Evolutionary conservation across 2,797 vertebrate genomes (phyloP).

Genomic region (Alca torda): DNA sequence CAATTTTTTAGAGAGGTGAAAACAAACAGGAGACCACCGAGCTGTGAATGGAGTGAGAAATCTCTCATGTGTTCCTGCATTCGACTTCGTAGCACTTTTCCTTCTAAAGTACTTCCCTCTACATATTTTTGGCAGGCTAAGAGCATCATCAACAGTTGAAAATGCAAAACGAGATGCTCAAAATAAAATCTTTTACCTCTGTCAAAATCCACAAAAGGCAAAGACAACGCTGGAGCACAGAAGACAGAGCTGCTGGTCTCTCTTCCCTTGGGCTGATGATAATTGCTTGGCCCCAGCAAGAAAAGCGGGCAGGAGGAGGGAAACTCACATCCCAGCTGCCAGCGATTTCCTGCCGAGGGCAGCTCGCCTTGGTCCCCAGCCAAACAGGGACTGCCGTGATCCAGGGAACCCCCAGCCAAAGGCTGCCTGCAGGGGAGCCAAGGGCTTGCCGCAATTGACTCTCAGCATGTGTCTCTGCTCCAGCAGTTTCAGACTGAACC

Average conservation of each 20-base stretch:
- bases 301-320: fast-evolving
- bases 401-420: not conserved
- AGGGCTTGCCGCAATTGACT: fast-evolving
- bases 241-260: not conserved
- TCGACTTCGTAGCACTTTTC: not conserved
- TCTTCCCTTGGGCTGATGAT: not conserved
- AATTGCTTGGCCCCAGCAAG: fast-evolving
- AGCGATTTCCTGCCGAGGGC: not conserved
- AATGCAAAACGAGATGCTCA: not conserved
- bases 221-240: not conserved
- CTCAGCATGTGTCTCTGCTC: fast-evolving
- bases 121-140: not conserved
- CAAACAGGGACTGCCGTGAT: fast-evolving
- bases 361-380: not conserved
- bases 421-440: no score
- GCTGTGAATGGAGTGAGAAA: not conserved
- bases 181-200: not conserved
- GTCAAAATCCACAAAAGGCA: not conserved
- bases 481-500: fast-evolving
- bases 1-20: not conserved
- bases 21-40: not conserved
- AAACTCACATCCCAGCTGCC: not conserved
- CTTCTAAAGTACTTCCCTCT: not conserved
- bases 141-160: not conserved
- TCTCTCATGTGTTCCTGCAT: not conserved